Evolutionary conservation across 2,113 vertebrate genomes (phyloP).

Genomic region (Podarcis cretensis): DNA sequence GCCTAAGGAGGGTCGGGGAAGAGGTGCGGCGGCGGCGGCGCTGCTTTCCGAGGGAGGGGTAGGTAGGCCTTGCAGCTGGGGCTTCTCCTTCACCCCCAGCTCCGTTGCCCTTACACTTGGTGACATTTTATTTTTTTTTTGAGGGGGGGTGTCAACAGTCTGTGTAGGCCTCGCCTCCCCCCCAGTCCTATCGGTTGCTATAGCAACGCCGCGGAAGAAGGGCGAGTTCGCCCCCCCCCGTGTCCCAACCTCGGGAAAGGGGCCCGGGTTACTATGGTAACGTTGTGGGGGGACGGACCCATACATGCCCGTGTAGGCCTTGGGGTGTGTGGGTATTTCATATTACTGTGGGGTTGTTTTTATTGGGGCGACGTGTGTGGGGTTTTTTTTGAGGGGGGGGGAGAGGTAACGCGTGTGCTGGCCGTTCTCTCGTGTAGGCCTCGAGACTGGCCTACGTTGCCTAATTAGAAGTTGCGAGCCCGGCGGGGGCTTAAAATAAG

Average conservation of each 20-base stretch:
- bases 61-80: neutral
- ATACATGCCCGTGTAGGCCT: neutral
- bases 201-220: neutral
- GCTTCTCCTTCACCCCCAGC: neutral
- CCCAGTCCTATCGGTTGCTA: neutral
- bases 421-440: neutral
- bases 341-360: no score
- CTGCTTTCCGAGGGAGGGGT: neutral
- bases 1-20: conserved; percentile 8
- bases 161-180: neutral
- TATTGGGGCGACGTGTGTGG: no score
- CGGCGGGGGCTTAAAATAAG: neutral
- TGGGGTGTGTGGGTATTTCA: neutral
- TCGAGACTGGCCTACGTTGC: neutral
- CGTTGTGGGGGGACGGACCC: neutral
- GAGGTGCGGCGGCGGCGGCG: neutral
- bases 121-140: neutral
- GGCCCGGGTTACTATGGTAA: neutral
- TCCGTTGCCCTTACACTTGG: neutral
- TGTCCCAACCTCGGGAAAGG: conserved; percentile 8
- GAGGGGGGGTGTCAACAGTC: no score
- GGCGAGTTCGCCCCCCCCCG: neutral
- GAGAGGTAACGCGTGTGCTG: neutral
- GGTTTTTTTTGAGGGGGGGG: no score
- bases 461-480: neutral